These are phyloP conservation scores for Poliocrania exsul DNA, from an alignment of 2,797 vertebrate genomes.

Conservation along the genomic window DNA sequence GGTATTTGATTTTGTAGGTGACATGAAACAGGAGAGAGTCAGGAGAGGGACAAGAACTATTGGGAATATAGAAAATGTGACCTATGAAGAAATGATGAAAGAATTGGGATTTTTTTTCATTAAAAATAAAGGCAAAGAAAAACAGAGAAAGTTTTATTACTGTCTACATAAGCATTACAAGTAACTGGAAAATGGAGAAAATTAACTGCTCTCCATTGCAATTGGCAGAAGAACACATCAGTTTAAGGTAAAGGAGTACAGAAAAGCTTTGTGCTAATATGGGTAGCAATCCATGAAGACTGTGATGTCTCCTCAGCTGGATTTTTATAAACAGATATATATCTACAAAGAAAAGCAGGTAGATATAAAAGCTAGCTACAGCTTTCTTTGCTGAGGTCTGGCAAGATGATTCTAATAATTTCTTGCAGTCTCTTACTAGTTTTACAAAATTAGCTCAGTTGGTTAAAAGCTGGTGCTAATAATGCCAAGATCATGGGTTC, in stretches of 20 bases:
- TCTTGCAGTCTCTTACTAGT: not conserved
- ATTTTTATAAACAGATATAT: not conserved
- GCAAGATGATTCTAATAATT: not conserved
- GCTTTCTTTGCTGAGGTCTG: not conserved
- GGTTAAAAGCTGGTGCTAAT: not conserved
- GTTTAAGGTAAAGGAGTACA: not conserved
- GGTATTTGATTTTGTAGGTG: not conserved
- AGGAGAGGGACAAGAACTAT: not conserved
- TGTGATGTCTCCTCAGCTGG: not conserved
- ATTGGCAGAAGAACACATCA: rapidly evolving
- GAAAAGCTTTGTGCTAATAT: not conserved
- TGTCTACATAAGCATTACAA: not conserved
- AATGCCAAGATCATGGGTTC: not conserved
- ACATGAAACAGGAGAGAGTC: not conserved
- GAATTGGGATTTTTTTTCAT: not conserved
- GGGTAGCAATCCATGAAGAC: not conserved
- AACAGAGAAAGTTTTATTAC: not conserved
- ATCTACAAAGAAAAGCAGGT: not conserved
- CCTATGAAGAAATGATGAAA: not conserved
- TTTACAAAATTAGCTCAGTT: not conserved
- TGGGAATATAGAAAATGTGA: not conserved
- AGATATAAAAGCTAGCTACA: not conserved
- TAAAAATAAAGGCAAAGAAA: not conserved
- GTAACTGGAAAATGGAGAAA: not conserved
- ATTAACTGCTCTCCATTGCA: not conserved